Percentiles rank a stretch among this genome's conserved stretches.
These are phyloP conservation scores for Neodontobutis hainanensis DNA, from an alignment of 2,113 vertebrate species.

Conservation along the genomic window DNA sequence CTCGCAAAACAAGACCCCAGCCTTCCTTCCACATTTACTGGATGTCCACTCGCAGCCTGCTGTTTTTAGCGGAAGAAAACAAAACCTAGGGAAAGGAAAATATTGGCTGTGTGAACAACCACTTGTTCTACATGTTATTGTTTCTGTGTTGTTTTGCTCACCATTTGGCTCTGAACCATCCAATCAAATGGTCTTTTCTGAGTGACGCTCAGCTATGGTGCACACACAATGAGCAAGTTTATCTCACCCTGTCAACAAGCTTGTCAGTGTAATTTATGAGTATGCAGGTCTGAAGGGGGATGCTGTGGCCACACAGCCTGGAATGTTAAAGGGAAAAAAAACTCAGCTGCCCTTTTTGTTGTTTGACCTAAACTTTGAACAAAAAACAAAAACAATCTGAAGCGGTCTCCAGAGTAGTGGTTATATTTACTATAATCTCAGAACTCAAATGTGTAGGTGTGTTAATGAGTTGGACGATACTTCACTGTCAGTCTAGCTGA, in stretches of 20 bases:
- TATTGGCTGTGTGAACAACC: constrained; percentile 50
- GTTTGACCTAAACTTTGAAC: constrained; percentile 34
- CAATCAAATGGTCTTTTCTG: constrained; percentile 44
- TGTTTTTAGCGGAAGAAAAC: constrained; percentile 59
- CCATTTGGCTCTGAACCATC: constrained; percentile 38
- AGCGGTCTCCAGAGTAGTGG: not conserved
- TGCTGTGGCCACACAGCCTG: constrained; percentile 23
- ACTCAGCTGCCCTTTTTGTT: constrained; percentile 30
- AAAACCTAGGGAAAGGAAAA: constrained; percentile 56
- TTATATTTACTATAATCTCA: not conserved
- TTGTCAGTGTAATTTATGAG: constrained; percentile 65
- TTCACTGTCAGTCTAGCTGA: not conserved
- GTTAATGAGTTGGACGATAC: constrained; percentile 9
- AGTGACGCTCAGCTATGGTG: constrained; percentile 33
- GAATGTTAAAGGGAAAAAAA: constrained; percentile 76
- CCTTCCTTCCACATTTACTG: constrained; percentile 58
- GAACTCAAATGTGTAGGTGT: constrained; percentile 16
- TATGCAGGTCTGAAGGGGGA: constrained; percentile 44
- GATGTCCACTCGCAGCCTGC: constrained; percentile 36
- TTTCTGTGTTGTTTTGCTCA: constrained; percentile 53
- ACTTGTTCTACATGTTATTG: constrained; percentile 24
- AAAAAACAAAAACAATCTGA: constrained; percentile 19
- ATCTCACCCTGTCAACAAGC: constrained; percentile 56
- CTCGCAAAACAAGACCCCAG: constrained; percentile 45
- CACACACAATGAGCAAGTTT: constrained; percentile 68